Percentiles rank a stretch among this genome's conserved stretches.
phyloP scores from a whole-genome alignment of 1,140 invertebrate species.

The Tetramorium simillimum region DNA sequence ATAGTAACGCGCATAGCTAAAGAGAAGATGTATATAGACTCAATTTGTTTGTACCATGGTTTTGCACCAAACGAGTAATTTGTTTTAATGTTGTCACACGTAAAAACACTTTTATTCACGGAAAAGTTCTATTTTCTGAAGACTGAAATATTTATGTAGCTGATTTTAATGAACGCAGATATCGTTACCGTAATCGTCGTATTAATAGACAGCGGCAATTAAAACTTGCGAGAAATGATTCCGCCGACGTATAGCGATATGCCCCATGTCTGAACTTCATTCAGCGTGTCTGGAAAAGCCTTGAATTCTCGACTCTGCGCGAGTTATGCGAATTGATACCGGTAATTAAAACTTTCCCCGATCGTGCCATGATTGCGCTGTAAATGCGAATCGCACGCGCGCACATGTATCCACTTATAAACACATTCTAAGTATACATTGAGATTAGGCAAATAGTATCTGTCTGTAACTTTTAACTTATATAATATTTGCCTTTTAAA shows the following conservation, averaged over 20 bases:
- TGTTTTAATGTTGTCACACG: constrained; percentile 25
- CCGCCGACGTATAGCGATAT: constrained; percentile 44
- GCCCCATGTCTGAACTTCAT: constrained; percentile 44
- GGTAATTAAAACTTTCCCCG: constrained; percentile 71
- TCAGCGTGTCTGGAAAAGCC: constrained; percentile 55
- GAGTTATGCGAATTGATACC: constrained; percentile 74
- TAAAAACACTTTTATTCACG: neutral
- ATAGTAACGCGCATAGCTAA: constrained; percentile 29
- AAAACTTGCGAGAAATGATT: constrained; percentile 65
- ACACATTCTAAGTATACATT: constrained; percentile 25
- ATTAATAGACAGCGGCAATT: constrained; percentile 72
- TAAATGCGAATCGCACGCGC: constrained; percentile 55
- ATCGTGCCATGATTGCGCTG: constrained; percentile 57
- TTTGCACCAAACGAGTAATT: neutral
- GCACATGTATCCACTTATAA: no score
- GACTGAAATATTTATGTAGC: constrained; percentile 26
- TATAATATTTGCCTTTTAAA: neutral
- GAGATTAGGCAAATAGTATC: neutral
- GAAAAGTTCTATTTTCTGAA: constrained; percentile 14
- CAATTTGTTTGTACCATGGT: constrained; percentile 66
- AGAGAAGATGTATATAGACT: constrained; percentile 49
- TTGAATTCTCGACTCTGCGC: constrained; percentile 52
- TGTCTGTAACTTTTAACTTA: neutral
- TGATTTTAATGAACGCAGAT: constrained; percentile 44
- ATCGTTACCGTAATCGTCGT: constrained; percentile 57